These are phyloP conservation scores for Apamea crenata DNA, from an alignment of 2,888 invertebrate genomes.

Conservation along the genomic window DNA sequence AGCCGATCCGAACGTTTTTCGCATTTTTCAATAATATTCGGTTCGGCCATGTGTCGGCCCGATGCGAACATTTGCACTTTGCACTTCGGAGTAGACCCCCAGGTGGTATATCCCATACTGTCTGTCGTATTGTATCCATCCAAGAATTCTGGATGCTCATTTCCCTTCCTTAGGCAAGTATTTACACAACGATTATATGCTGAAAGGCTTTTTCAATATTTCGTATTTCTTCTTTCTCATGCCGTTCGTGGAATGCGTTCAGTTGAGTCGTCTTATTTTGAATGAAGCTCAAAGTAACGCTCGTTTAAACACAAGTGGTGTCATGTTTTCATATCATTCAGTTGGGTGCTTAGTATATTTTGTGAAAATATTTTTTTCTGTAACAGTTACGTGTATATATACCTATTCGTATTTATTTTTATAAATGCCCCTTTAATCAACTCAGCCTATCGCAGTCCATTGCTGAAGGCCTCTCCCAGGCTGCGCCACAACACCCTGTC, in stretches of 20 bases:
- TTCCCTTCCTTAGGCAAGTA: not conserved
- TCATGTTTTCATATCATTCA: conserved; percentile 26
- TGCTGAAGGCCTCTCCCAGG: no score
- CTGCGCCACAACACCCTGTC: no score
- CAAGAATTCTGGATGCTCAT: not conserved
- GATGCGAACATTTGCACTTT: no score
- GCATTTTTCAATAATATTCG: no score
- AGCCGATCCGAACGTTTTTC: no score
- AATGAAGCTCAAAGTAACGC: conserved; percentile 24
- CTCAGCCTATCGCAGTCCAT: no score
- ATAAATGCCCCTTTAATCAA: no score
- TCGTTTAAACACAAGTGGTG: conserved; percentile 15
- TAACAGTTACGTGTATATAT: not conserved
- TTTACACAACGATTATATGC: conserved; percentile 9
- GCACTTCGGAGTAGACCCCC: no score
- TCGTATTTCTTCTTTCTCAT: not conserved
- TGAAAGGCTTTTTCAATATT: conserved; percentile 19
- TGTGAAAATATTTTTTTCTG: not conserved
- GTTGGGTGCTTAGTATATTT: not conserved
- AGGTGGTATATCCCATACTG: not conserved
- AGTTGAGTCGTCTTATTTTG: conserved; percentile 12
- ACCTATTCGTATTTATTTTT: not conserved
- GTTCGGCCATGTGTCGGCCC: no score
- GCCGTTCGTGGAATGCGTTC: conserved; percentile 16
- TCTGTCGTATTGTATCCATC: not conserved